These are phyloP conservation scores for Polypedilum pembai DNA, from an alignment of 1,140 invertebrate species.

Conservation along the genomic window DNA sequence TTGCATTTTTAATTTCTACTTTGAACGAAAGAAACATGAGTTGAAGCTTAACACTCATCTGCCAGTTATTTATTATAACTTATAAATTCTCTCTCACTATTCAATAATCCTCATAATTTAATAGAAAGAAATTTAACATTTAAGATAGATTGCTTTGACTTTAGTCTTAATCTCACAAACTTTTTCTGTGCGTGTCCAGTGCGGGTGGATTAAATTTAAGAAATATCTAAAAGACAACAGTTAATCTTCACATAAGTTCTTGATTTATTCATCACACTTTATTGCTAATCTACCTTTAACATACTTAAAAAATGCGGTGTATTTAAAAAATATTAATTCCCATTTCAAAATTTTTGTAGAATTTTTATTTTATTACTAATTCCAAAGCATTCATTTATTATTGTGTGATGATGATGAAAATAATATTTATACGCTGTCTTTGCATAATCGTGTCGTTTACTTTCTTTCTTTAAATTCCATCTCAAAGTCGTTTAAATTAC, in stretches of 20 bases:
- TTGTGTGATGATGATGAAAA: neutral
- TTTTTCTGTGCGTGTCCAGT: too few species aligned
- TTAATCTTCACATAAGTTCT: slow-evolving; percentile 21
- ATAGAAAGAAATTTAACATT: too few species aligned
- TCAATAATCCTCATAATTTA: slow-evolving; percentile 25
- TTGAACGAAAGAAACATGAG: neutral
- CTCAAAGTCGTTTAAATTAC: too few species aligned
- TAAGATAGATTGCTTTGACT: too few species aligned
- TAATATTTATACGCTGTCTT: too few species aligned
- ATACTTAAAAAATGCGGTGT: neutral
- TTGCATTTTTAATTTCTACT: slow-evolving; percentile 14
- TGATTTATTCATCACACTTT: neutral
- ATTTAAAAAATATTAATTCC: slow-evolving; percentile 4
- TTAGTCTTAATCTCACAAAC: too few species aligned
- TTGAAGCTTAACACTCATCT: neutral
- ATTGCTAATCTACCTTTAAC: slow-evolving; percentile 28
- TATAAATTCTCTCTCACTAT: neutral
- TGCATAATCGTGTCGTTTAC: too few species aligned
- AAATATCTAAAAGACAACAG: neutral
- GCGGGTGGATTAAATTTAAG: neutral
- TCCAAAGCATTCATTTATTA: neutral
- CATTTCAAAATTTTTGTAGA: too few species aligned
- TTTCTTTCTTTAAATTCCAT: too few species aligned
- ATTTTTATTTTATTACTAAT: too few species aligned
- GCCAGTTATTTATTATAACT: neutral